Base-by-base conservation (phyloP, 2,888 invertebrate genomes). In the Tetragonisca angustula region DNA sequence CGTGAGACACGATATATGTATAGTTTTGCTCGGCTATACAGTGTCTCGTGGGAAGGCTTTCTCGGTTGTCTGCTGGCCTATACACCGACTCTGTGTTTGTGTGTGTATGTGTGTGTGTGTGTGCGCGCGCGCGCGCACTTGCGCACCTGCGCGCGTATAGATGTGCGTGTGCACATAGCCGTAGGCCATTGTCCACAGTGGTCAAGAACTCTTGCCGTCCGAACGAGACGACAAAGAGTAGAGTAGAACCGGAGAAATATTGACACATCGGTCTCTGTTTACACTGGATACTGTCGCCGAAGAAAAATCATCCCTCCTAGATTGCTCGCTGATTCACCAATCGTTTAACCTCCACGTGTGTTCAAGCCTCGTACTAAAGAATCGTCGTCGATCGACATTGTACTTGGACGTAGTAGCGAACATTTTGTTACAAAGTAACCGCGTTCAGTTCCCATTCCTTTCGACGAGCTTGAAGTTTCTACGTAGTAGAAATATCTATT, bases 1-100 rank as follows among this genome's bases (percentile, higher is more conserved):
- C 81, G 81, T 69, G 85, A 84, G 85, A 84, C 84, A 64, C 84
- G 83, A 84, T 83, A 83, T 78, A 78, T 75, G 74, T 85, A 84
- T 80, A 84, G 84, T 75, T 86, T 78, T 79, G 83, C 85, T 76
- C 59, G 82, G 84, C 86, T 87, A 81, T 89, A 86, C 84, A 79
- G 81, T 89, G 89, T 89, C 89, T 84, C 88, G 89, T 89, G 89
- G 88, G 88, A 89, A 89, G 88, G 82, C 76, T 74, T 61, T 27
- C 52, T 78, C 84, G 83, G 72, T 83, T 72, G 83, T 86, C 76
- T 76, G 75, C 78, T 75, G 72, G 54, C 68, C 54, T 67, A 24
- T 24, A 67, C 67, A 4, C 36, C 50, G 74, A 24, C 70, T 65
- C 76, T 61, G 75, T 27, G 24, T 59, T 54, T 59, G 36, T 27